Evolutionary conservation across 2,888 invertebrate genomes (phyloP), one percentile per base, ranked within the genome.

Genomic region (Dyspetes luteomarginatus): DNA sequence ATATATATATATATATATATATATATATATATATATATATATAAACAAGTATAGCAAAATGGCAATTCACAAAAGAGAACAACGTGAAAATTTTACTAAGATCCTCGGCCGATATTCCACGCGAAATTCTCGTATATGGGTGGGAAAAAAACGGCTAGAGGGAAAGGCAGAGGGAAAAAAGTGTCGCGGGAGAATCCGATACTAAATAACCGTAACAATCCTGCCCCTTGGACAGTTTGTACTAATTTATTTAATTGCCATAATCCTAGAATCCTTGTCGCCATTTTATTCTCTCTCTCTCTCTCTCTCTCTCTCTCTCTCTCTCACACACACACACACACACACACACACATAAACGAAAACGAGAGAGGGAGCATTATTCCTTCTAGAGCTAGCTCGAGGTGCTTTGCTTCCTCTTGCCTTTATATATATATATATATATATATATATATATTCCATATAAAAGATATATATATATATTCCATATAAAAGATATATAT

Each of bases 191-290:
- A 45, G 72, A 81, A 81, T 62, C 62, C 78, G 78, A 78, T 83
- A 76, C 71, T 82, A 82, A 82, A 82, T 83, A 82, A 82, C 78
- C 82, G 76, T 82, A 83, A 82, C 82, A 83, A 84, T 80, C 75
- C 67, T 78, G 73, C 73, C 60, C 65, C 64, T 71, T 69, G 79
- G 80, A 77, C 73, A 74, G 83, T 72, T 79, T 64, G 79, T 72
- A 74, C 83, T 83, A 83, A 83, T 83, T 83, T 83, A 83, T 83
- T 83, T 81, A 77, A 81, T 81, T 77, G 77, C 77, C 58, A 81
- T 81, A 81, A 81, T 81, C 81, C 81, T 43, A 68, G 77, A 55
- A 65, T 64, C 56, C 36, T 73, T 55, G 30, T 62, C n/a, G 19
- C 45, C 9, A 4, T 48, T 30, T 56, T 26, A 12, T 43, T 2